These are phyloP conservation scores for Sebastes iracundus DNA, from an alignment of 2,797 vertebrate species.

Conservation along the genomic window DNA sequence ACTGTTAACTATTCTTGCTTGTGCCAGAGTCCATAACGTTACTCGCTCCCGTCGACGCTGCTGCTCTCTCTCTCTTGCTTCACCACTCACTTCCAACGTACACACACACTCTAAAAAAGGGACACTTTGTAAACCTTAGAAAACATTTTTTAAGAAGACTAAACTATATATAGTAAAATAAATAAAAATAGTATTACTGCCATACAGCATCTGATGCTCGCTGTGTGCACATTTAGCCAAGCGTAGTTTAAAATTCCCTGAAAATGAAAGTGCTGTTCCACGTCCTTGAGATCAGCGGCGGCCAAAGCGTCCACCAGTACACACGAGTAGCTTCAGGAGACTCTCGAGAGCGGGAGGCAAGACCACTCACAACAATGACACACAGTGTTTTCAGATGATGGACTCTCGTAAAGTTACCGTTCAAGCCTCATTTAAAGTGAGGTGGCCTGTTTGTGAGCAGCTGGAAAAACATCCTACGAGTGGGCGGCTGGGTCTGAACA, in stretches of 20 bases:
- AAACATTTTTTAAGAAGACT: background rate
- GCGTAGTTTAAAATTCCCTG: background rate
- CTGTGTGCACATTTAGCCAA: background rate
- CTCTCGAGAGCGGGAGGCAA: conserved; percentile 33
- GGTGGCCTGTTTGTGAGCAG: conserved; percentile 73
- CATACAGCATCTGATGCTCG: background rate
- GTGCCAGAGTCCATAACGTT: no score
- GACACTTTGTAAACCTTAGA: background rate
- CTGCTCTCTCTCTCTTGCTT: no score
- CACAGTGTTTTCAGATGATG: conserved; percentile 46
- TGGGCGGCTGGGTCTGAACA: conserved; percentile 71
- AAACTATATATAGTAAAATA: background rate
- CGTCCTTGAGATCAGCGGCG: conserved; percentile 17
- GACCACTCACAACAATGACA: conserved; percentile 36
- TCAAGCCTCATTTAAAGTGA: conserved; percentile 56
- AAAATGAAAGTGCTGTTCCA: conserved; percentile 7
- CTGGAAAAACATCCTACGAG: conserved; percentile 78
- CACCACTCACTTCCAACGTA: no score
- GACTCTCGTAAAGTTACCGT: conserved; percentile 39
- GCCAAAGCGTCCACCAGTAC: background rate
- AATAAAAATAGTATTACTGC: background rate
- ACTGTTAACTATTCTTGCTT: no score
- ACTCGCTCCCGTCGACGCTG: no score
- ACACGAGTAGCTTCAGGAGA: conserved; percentile 32
- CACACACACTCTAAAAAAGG: no score